Base-by-base conservation (phyloP, 2,113 vertebrate genomes). In the Podocnemis expansa region DNA sequence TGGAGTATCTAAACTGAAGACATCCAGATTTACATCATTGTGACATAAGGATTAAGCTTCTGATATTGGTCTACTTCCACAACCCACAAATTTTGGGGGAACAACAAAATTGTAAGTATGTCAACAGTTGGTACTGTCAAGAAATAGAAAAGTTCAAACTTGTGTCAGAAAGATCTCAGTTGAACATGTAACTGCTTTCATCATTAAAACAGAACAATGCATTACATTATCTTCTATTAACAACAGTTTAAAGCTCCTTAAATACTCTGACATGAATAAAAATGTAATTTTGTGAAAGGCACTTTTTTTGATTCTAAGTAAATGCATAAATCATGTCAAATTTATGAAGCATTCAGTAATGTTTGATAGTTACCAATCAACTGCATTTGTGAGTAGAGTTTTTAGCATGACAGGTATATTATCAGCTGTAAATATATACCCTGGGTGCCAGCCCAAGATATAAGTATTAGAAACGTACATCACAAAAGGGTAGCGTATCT, bases 121-220 rank as follows among this genome's bases (percentile, higher is more conserved):
- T 1, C 75, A 14, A 80, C 5, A 43, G 4, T 75, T 60, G 31
- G 4, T 80, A 21, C 41, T 25, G 13, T 80, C 11, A 67, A 87
- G 17, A 73, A 87, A 38, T 1, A 25, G 31, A 91, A 83, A 12
- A 90, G 5, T 9, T 90, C 3, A 1, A 79, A n/a, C 7, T 90
- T 14, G 82, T 0, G 0, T 29, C 45, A 2, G 6, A 24, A 76
- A n/a, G 21, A 80, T n/a, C 27, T 78, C 10, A 11, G 6, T 29
- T 79, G 80, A 85, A 85, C 6, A 52, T n/a, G 19, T 52, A 96
- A 4, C 10, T 90, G 25, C 45, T 78, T 92, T 63, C 45, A n/a
- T 52, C 22, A 82, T 41, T 31, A 63, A 81, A 73, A 17, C 70
- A 56, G 78, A 92, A 84, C 5, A 88, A 43, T 80, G 41, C 16